Evolutionary conservation across 2,888 invertebrate species (phyloP).

Genomic region (Drosophila subquinaria): DNA sequence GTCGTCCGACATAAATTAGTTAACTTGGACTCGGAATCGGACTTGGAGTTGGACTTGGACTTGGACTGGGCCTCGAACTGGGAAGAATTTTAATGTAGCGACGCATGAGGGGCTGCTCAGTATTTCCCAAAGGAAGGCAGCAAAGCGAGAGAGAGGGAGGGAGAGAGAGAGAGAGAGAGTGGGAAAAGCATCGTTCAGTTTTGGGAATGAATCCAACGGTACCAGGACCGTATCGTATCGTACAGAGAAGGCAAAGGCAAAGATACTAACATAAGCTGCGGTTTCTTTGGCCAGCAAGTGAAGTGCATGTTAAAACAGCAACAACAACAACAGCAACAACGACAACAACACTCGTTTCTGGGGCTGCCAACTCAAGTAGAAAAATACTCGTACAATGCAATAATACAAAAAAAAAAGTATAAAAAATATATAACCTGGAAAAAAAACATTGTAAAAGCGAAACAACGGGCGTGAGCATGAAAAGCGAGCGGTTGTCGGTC

Average conservation of each 20-base stretch:
- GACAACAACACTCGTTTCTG: conserved; percentile 35
- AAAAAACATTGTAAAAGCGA: conserved; percentile 70
- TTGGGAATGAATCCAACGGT: conserved; percentile 12
- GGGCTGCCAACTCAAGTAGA: conserved; percentile 80
- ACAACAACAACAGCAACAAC: conserved; percentile 38
- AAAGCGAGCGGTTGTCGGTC: conserved; percentile 61
- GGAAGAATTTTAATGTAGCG: conserved; percentile 78
- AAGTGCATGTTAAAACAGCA: conserved; percentile 65
- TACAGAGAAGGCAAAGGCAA: conserved; percentile 13
- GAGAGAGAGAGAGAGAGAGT: neutral
- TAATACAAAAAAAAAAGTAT: conserved; percentile 50
- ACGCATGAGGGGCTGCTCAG: conserved; percentile 29
- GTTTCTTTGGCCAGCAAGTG: conserved; percentile 71
- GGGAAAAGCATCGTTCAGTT: conserved; percentile 8
- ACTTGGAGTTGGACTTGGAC: conserved; percentile 52
- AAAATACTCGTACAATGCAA: conserved; percentile 80
- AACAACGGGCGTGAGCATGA: conserved; percentile 78
- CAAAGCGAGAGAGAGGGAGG: neutral
- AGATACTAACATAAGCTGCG: conserved; percentile 72
- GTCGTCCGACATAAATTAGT: conserved; percentile 82
- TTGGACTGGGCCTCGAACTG: conserved; percentile 43
- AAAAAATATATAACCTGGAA: conserved; percentile 20
- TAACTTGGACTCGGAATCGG: conserved; percentile 69
- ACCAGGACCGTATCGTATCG: conserved; percentile 12
- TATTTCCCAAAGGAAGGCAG: conserved; percentile 41